phyloP scores from a whole-genome alignment of 2,888 invertebrate species.

The Hipparchia sbordonii region DNA sequence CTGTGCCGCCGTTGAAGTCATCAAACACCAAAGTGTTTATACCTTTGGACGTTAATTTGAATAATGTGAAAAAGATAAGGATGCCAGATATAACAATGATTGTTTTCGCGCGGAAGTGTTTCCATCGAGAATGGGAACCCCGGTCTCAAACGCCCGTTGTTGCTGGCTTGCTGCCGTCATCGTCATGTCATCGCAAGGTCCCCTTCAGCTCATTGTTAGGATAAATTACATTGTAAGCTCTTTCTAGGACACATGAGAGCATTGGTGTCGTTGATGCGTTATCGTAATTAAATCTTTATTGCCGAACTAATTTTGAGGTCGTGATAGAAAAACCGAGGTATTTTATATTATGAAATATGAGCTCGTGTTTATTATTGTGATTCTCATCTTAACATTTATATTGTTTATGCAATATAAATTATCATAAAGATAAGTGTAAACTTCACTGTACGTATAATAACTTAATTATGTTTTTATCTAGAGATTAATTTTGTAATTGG shows the following conservation, averaged over 20 bases:
- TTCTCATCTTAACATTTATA: not conserved
- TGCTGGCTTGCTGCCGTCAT: constrained; percentile 4
- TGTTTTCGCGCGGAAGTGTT: constrained; percentile 2
- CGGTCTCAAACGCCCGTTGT: not conserved
- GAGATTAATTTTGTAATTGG: not conserved
- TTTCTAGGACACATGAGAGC: constrained; percentile 21
- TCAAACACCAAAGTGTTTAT: not conserved
- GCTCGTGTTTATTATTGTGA: constrained; percentile 6
- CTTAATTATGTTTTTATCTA: constrained; percentile 2
- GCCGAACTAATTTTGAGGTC: constrained; percentile 30
- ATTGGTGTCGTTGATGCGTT: constrained; percentile 7
- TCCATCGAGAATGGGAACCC: not conserved
- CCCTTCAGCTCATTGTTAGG: constrained; percentile 18
- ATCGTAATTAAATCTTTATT: constrained; percentile 34
- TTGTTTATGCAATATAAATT: not conserved
- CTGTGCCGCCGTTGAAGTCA: not conserved
- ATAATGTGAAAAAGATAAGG: constrained; percentile 13
- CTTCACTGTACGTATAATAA: not conserved
- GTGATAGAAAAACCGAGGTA: constrained; percentile 16
- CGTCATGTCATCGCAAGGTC: constrained; percentile 19
- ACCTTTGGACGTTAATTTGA: not conserved
- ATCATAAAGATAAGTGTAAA: constrained; percentile 2
- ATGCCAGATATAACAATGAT: not conserved
- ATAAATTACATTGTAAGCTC: constrained; percentile 24
- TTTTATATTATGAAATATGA: constrained; percentile 13